Evolutionary conservation across 2,888 invertebrate species (phyloP).

Genomic region (Sphaeridia pumilis): DNA sequence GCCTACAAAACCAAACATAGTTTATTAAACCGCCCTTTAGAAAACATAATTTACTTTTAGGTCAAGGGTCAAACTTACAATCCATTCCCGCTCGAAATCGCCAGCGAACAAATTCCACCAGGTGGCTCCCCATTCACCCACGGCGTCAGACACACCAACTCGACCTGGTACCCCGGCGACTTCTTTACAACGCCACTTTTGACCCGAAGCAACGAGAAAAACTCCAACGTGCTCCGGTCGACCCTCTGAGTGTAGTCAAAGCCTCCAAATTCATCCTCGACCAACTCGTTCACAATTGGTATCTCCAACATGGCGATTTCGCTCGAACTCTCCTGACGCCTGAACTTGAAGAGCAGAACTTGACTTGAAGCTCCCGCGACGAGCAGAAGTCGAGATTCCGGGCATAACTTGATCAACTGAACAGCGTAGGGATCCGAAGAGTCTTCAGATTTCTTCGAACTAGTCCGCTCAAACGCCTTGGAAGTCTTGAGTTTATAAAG

Average conservation of each 20-base stretch:
- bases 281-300: slow-evolving; percentile 67
- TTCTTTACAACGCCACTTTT: slow-evolving; percentile 68
- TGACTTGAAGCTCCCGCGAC: slow-evolving; percentile 87
- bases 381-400: slow-evolving; percentile 79
- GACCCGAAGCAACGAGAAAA: slow-evolving; percentile 50
- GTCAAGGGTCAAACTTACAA: slow-evolving; percentile 49
- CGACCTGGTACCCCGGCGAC: slow-evolving; percentile 92
- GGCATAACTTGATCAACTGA: slow-evolving; percentile 79
- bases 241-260: slow-evolving; percentile 39
- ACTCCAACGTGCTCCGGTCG: slow-evolving; percentile 35
- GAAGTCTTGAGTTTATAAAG: slow-evolving; percentile 96
- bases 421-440: slow-evolving; percentile 66
- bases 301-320: slow-evolving; percentile 76
- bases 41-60: background rate
- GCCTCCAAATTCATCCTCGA: slow-evolving; percentile 38
- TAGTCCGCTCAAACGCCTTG: slow-evolving; percentile 64
- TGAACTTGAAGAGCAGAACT: slow-evolving; percentile 90
- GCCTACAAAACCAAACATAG: slow-evolving; percentile 48
- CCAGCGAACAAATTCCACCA: slow-evolving; percentile 74
- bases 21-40: background rate
- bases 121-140: slow-evolving; percentile 67
- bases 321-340: slow-evolving; percentile 72
- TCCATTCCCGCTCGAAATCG: slow-evolving; percentile 92
- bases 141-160: slow-evolving; percentile 82
- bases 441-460: slow-evolving; percentile 56